Evolutionary conservation across 2,888 invertebrate species (phyloP).

Genomic region (Drosophila paramelanica): DNA sequence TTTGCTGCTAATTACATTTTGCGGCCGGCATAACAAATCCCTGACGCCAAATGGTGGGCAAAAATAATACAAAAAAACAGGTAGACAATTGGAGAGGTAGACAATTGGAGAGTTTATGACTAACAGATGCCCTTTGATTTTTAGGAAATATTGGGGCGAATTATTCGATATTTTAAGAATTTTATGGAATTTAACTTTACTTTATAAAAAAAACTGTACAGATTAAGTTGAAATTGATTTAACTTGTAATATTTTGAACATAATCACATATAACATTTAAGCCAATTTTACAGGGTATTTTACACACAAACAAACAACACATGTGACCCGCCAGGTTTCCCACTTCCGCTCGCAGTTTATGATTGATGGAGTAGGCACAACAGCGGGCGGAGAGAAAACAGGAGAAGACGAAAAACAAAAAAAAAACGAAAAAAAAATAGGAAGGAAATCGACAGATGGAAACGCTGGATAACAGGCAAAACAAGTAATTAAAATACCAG

Average conservation of each 20-base stretch:
- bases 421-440: not conserved
- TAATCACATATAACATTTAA: too few relatives aligned
- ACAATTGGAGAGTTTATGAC: too few relatives aligned
- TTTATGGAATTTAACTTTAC: too few relatives aligned
- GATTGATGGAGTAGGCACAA: constrained; percentile 54
- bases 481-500: constrained; percentile 80
- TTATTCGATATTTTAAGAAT: too few relatives aligned
- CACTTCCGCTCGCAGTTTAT: constrained; percentile 39
- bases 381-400: not conserved
- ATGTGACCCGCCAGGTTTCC: constrained; percentile 41
- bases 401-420: not conserved
- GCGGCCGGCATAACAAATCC: constrained; percentile 78
- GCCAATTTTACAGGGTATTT: constrained; percentile 3
- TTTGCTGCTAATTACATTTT: constrained; percentile 80
- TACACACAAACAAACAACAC: constrained; percentile 22
- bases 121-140: not conserved
- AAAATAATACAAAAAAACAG: not conserved
- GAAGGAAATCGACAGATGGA: constrained; percentile 42
- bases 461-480: constrained; percentile 27
- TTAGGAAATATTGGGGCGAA: too few relatives aligned
- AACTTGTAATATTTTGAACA: too few relatives aligned
- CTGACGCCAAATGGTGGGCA: constrained; percentile 20
- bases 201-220: too few relatives aligned
- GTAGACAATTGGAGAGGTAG: too few relatives aligned
- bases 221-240: too few relatives aligned